Base-by-base conservation (phyloP, 2,888 invertebrate genomes). In the Clepsis dumicolana region DNA sequence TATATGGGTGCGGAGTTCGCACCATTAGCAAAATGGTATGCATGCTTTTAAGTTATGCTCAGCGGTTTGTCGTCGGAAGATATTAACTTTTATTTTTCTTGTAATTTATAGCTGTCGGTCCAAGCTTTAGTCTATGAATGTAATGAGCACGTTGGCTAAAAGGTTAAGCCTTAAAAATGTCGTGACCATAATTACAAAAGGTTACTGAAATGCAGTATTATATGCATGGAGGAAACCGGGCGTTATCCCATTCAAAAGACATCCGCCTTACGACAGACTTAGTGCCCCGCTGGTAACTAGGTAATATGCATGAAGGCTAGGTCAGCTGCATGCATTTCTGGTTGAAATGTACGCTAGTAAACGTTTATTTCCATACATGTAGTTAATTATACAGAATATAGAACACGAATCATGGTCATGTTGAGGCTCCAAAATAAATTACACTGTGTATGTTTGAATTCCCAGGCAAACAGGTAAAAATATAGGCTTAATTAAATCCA, bases 181-280 rank as follows among this genome's bases (percentile, higher is more conserved):
- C 7, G 21, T 2, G 18, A 3, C 12, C 38, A 60, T 41, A 60
- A n/a, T n/a, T n/a, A n/a, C n/a, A n/a, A n/a, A 60, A 44, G 29
- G 29, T 29, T 48, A n/a, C 53, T 29, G 18, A 54, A 53, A 41
- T 4, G 53, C 52, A 14, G 18, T 21, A 25, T 52, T 27, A 18
- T 27, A n/a, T 29, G 41, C 29, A 54, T 38, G 38, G 25, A 53
- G 53, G 41, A 63, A 63, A 27, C 63, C 63, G 29, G 21, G 54
- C 16, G 53, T 18, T 54, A 27, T 38, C 25, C n/a, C 35, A 52
- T 53, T 53, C 53, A 25, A 25, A 18, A 25, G 53, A 41, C 50
- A 50, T 54, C 63, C 53, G 38, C 21, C 38, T 25, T 53, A n/a
- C 63, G 38, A 21, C 32, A 21, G 38, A 24, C 32, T n/a, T 7